These are phyloP conservation scores for Triplophysa dalaica DNA, from an alignment of 2,113 vertebrate species.

Conservation along the genomic window DNA sequence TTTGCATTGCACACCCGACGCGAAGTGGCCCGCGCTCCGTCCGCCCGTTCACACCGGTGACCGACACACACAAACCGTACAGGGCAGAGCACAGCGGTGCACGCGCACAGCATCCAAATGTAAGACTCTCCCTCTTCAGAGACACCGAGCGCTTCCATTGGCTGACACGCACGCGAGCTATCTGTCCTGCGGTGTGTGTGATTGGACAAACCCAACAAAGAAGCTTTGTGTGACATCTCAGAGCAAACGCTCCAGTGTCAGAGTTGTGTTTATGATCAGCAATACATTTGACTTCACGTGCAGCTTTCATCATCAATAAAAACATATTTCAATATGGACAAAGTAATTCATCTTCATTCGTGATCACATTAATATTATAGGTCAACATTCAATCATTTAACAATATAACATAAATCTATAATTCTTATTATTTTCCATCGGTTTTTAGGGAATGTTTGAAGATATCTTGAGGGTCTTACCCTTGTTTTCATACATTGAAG, in stretches of 20 bases:
- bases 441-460: too few relatives aligned
- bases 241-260: slow-evolving; percentile 27
- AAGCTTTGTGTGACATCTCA: slow-evolving; percentile 66
- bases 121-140: slow-evolving; percentile 65
- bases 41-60: slow-evolving; percentile 56
- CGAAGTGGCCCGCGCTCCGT: background rate
- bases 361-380: too few relatives aligned
- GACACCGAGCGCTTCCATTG: slow-evolving; percentile 67
- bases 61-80: slow-evolving; percentile 57
- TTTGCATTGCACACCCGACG: background rate
- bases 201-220: slow-evolving; percentile 71
- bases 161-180: slow-evolving; percentile 60
- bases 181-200: slow-evolving; percentile 59
- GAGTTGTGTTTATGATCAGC: background rate
- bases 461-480: too few relatives aligned
- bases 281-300: too few relatives aligned
- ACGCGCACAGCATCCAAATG: slow-evolving; percentile 43
- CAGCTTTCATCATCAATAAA: too few relatives aligned
- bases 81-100: slow-evolving; percentile 30
- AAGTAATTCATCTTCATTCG: too few relatives aligned
- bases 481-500: too few relatives aligned
- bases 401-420: too few relatives aligned
- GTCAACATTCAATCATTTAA: too few relatives aligned
- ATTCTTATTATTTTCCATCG: too few relatives aligned
- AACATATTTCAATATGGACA: too few relatives aligned